Base-by-base conservation (phyloP, 2,888 invertebrate species). In the Dascillus cervinus region DNA sequence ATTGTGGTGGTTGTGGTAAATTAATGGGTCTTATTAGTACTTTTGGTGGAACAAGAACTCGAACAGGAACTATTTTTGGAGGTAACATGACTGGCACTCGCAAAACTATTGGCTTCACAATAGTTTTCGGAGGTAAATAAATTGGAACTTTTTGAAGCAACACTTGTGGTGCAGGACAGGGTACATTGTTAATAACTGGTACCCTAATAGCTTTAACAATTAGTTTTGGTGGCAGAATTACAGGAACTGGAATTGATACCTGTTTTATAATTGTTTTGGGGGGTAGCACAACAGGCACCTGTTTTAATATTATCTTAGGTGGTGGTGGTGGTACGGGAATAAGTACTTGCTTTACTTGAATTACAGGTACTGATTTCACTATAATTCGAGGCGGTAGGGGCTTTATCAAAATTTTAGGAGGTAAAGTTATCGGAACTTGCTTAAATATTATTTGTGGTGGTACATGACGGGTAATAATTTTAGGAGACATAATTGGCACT, bases 211-310 rank as follows among this genome's bases (percentile, higher is more conserved):
- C 12, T 33, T 28, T 26, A 4, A 28, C 6, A 6, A 35, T 8
- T 4, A 31, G 10, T 10, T 21, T 36, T 12, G 22, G 27, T 11
- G 35, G 13, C 9, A 34, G 11, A 9, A 24, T 13, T 26, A 41
- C 21, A 2, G 39, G 35, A 4, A 32, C 15, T 11, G 29, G 20
- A 12, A 37, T 26, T 3, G 38, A 35, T 1, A 39, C 23, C 26
- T 39, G 29, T 22, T 36, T 35, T 4, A 29, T 25, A 23, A 34
- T 22, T 6, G 22, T 24, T 15, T 29, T 17, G 20, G 30, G 11
- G 11, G 28, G 36, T 21, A 28, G 36, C 8, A 15, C 14, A 13
- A 24, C 24, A 11, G 24, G 24, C 14, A 25, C 13, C 9, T n/a
- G 5, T 6, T 24, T 24, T 14, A 12, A n/a, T 12, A 11, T 4